phyloP scores from a whole-genome alignment of 2,888 invertebrate species.

The Itoplectis maculator region DNA sequence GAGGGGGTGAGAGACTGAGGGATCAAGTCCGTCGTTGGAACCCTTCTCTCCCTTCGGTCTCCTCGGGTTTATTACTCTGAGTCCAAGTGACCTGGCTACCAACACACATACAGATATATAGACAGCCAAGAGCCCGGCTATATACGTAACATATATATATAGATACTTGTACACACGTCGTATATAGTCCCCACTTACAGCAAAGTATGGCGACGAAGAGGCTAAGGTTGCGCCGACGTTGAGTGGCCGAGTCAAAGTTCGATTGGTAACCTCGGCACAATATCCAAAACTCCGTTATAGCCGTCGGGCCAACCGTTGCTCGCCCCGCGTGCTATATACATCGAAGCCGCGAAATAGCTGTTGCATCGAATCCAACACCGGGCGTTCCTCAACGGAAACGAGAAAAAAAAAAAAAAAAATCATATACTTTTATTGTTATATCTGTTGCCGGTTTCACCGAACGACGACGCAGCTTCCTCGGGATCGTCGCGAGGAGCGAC shows the following conservation, averaged over 20 bases:
- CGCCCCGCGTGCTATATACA: neutral
- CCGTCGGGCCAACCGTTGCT: neutral
- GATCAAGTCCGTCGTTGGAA: conserved; percentile 24
- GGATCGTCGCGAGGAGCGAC: conserved; percentile 38
- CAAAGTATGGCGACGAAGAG: conserved; percentile 21
- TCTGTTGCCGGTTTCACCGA: neutral
- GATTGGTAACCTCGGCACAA: conserved; percentile 9
- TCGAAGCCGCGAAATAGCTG: conserved; percentile 5
- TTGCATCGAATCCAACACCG: neutral
- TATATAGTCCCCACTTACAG: neutral
- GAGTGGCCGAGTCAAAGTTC: conserved; percentile 27
- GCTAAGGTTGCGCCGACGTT: conserved; percentile 23
- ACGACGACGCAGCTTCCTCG: conserved; percentile 2
- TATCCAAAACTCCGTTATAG: conserved; percentile 25
- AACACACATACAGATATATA: no score
- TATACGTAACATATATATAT: conserved; percentile 8
- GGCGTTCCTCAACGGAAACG: neutral
- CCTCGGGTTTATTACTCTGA: conserved; percentile 59
- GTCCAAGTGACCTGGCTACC: conserved; percentile 42
- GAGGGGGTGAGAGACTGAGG: conserved; percentile 36
- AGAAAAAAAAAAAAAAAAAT: conserved; percentile 4
- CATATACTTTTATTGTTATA: neutral
- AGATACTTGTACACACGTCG: conserved; percentile 2
- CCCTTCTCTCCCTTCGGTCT: conserved; percentile 23
- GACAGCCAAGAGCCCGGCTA: conserved; percentile 2